phyloP scores from a whole-genome alignment of 2,888 invertebrate species.

The Calameuta filiformis region DNA sequence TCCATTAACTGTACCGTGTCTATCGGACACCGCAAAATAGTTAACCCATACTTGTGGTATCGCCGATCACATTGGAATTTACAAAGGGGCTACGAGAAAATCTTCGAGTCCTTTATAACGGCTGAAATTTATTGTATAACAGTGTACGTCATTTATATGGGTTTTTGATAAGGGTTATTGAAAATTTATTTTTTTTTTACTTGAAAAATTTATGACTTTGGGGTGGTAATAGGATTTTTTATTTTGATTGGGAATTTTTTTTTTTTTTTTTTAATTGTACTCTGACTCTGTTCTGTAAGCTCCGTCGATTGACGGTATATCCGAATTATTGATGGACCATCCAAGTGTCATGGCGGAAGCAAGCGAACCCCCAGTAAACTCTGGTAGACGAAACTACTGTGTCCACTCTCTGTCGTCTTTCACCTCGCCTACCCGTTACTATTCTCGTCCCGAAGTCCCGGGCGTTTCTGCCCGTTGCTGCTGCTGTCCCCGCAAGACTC shows the following conservation, averaged over 20 bases:
- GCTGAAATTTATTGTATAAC: background rate
- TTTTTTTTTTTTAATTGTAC: background rate
- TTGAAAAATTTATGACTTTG: too few species aligned
- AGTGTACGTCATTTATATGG: background rate
- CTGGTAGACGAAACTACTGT: background rate
- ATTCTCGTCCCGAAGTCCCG: conserved; percentile 62
- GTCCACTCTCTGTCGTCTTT: conserved; percentile 42
- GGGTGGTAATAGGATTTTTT: background rate
- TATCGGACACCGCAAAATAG: conserved; percentile 26
- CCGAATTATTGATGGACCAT: background rate
- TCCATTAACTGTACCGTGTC: conserved; percentile 27
- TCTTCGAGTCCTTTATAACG: background rate
- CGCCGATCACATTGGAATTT: conserved; percentile 37
- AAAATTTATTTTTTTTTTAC: too few species aligned
- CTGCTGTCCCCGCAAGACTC: conserved; percentile 33
- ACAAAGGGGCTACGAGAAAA: background rate
- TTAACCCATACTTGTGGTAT: conserved; percentile 27
- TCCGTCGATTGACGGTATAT: background rate
- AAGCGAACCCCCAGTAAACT: background rate
- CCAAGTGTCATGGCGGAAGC: background rate
- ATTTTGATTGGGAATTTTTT: background rate
- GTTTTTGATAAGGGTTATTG: too few species aligned
- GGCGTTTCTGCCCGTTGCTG: conserved; percentile 47
- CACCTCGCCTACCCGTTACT: conserved; percentile 59
- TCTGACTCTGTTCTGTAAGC: background rate